These are phyloP conservation scores for Neodiprion lecontei DNA, from an alignment of 1,140 invertebrate genomes.

Conservation along the genomic window DNA sequence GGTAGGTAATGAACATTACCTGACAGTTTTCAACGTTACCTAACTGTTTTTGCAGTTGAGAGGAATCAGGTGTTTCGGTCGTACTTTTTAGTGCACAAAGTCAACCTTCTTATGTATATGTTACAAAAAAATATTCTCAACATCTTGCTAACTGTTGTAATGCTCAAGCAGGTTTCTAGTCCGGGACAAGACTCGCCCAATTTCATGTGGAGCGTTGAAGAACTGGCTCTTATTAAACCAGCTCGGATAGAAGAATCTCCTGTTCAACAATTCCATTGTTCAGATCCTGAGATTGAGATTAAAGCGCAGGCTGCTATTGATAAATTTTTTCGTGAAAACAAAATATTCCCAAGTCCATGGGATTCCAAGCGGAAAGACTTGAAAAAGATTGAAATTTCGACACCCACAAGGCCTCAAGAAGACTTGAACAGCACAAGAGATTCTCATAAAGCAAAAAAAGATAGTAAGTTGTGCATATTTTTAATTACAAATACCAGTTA, in stretches of 20 bases:
- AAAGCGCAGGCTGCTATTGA: slow-evolving; percentile 63
- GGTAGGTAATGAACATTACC: too few relatives aligned
- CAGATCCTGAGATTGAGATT: slow-evolving; percentile 61
- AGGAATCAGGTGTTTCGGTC: too few relatives aligned
- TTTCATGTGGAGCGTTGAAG: slow-evolving; percentile 65
- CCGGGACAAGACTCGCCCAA: slow-evolving; percentile 49
- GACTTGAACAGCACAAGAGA: slow-evolving; percentile 28
- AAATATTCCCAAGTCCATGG: slow-evolving; percentile 64
- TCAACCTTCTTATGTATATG: too few relatives aligned
- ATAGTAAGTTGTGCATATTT: slow-evolving; percentile 37
- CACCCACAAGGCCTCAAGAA: slow-evolving; percentile 27
- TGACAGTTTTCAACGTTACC: too few relatives aligned
- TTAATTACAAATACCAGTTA: slow-evolving; percentile 27
- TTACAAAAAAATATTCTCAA: too few relatives aligned
- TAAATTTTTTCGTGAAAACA: slow-evolving; percentile 61
- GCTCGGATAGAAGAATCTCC: slow-evolving; percentile 63
- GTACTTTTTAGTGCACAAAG: too few relatives aligned
- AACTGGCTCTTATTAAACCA: slow-evolving; percentile 62
- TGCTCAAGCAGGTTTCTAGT: slow-evolving; percentile 33
- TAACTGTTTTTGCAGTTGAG: too few relatives aligned
- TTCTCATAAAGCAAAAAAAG: slow-evolving; percentile 37
- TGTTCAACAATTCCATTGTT: slow-evolving; percentile 56
- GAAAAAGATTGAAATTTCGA: slow-evolving; percentile 29
- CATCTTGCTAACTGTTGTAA: not conserved
- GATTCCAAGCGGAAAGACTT: slow-evolving; percentile 35